Conservation (phyloP, 2,113 vertebrate species). For the Galeopterus variegatus region DNA sequence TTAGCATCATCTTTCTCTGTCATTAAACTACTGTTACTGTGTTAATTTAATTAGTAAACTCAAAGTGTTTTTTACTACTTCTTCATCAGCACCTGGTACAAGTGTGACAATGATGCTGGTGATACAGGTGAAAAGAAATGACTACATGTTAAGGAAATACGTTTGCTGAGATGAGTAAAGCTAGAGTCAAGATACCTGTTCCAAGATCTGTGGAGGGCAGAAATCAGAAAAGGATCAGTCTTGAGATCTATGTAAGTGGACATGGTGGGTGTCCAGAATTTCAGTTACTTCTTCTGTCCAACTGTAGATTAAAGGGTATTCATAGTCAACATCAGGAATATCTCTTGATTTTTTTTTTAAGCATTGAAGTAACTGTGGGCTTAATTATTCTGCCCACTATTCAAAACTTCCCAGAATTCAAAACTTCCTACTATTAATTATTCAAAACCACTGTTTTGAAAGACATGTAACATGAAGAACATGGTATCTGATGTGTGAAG, state of each 20-base stretch:
- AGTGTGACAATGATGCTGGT: background rate
- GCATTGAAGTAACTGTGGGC: background rate
- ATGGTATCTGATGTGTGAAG: background rate
- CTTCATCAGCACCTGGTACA: background rate
- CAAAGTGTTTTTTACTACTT: background rate
- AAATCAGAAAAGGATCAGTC: background rate
- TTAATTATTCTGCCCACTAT: background rate
- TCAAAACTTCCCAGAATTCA: no score
- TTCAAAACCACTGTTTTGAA: background rate
- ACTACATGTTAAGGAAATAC: background rate
- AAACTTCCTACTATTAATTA: no score
- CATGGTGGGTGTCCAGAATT: background rate
- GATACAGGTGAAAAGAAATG: background rate
- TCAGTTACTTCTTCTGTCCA: background rate
- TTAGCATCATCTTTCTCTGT: background rate
- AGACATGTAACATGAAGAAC: background rate
- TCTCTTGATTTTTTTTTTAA: background rate
- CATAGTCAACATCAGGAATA: background rate
- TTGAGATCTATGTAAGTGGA: background rate
- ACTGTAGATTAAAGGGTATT: background rate
- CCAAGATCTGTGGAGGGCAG: background rate
- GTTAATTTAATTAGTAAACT: background rate
- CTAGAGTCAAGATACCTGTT: background rate
- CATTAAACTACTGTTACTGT: background rate
- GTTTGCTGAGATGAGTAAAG: background rate